phyloP scores from a whole-genome alignment of 2,888 invertebrate genomes.

The Diarsia mendica region DNA sequence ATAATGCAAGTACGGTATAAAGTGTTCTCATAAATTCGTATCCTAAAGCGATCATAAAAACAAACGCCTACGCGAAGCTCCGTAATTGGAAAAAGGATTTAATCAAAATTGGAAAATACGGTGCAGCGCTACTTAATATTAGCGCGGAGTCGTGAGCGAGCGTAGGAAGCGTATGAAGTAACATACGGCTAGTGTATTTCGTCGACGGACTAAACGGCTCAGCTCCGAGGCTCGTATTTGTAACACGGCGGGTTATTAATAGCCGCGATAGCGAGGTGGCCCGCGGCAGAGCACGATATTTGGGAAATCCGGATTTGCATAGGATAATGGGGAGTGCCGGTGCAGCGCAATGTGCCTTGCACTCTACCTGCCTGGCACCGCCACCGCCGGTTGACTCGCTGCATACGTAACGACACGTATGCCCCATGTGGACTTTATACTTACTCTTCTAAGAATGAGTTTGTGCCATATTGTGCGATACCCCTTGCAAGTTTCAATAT shows the following conservation, averaged over 20 bases:
- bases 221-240: conserved; percentile 83
- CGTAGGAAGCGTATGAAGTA: conserved; percentile 73
- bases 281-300: conserved; percentile 87
- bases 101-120: conserved; percentile 73
- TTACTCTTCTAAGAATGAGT: conserved; percentile 51
- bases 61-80: conserved; percentile 64
- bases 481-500: background rate
- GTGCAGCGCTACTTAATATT: conserved; percentile 72
- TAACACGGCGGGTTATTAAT: conserved; percentile 87
- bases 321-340: conserved; percentile 83
- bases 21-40: conserved; percentile 35
- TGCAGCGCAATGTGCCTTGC: conserved; percentile 75
- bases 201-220: conserved; percentile 84
- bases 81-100: conserved; percentile 74
- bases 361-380: conserved; percentile 64
- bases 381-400: conserved; percentile 58
- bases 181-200: conserved; percentile 83
- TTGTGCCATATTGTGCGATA: conserved; percentile 18
- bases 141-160: conserved; percentile 66
- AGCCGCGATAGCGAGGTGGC: conserved; percentile 87
- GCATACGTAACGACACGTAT: conserved; percentile 67
- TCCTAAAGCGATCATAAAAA: conserved; percentile 68
- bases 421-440: conserved; percentile 56
- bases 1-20: conserved; percentile 34
- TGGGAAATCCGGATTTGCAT: conserved; percentile 89